A percentile compares a stretch with the other conserved stretches of the same genome.
phyloP scores from a whole-genome alignment of 1,140 invertebrate species.

The Mactra quadrangularis region DNA sequence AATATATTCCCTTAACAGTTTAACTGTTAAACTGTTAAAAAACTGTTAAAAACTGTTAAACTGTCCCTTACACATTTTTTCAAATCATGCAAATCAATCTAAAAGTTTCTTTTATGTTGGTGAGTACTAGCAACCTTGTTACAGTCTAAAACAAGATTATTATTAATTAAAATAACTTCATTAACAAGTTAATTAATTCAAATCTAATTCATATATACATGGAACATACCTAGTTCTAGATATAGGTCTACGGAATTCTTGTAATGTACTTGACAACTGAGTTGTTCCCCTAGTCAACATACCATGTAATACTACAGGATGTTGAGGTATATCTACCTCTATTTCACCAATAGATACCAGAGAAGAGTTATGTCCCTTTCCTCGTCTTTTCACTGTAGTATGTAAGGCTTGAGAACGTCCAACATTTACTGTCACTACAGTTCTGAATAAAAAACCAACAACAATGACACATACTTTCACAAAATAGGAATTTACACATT shows the following conservation, averaged over 20 bases:
- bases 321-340: constrained; percentile 97
- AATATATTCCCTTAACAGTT: too few relatives aligned
- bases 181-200: too few relatives aligned
- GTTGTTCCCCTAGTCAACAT: constrained; percentile 98
- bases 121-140: too few relatives aligned
- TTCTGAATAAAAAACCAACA: constrained; percentile 85
- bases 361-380: constrained; percentile 94
- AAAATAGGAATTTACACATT: too few relatives aligned
- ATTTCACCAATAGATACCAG: constrained; percentile 94
- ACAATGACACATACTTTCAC: not conserved
- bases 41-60: too few relatives aligned
- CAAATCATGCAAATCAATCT: too few relatives aligned
- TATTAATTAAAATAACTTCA: too few relatives aligned
- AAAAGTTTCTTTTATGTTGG: too few relatives aligned
- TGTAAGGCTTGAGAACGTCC: constrained; percentile 96
- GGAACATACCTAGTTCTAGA: constrained; percentile 69
- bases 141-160: too few relatives aligned
- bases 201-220: too few relatives aligned
- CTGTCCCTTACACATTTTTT: too few relatives aligned
- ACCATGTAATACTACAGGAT: constrained; percentile 97
- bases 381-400: constrained; percentile 84
- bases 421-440: constrained; percentile 96
- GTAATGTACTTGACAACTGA: constrained; percentile 87
- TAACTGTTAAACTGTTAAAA: too few relatives aligned
- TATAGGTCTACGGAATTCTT: constrained; percentile 79